Evolutionary conservation across 1,140 invertebrate genomes (phyloP).

Genomic region (Leptopilina boulardi): DNA sequence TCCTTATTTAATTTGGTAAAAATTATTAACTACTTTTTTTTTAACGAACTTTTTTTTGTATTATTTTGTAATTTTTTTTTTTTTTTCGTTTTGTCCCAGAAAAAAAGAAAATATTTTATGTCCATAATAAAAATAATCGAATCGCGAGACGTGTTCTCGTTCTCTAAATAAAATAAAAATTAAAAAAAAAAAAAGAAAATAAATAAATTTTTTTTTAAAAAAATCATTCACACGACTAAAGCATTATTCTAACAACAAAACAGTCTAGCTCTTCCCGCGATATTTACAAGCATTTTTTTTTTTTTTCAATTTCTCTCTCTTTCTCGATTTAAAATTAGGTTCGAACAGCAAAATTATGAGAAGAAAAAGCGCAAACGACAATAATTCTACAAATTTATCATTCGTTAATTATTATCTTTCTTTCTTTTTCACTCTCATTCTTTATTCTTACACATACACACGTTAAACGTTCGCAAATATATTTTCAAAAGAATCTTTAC

Average conservation of each 20-base stretch:
- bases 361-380: conserved; percentile 35
- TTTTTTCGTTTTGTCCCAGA: too few species aligned
- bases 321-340: conserved; percentile 3
- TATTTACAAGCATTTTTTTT: conserved; percentile 1
- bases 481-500: conserved; percentile 46
- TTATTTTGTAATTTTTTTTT: too few species aligned
- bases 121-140: too few species aligned
- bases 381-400: conserved; percentile 15
- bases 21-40: too few species aligned
- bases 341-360: conserved; percentile 51
- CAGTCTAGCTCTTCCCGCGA: conserved; percentile 22
- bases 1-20: too few species aligned
- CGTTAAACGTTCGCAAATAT: conserved; percentile 2
- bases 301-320: too few species aligned
- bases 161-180: too few species aligned
- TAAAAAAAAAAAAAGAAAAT: too few species aligned
- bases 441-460: neutral
- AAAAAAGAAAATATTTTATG: too few species aligned
- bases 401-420: neutral
- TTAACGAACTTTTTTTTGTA: too few species aligned
- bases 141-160: too few species aligned
- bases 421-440: too few species aligned
- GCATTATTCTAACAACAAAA: conserved; percentile 16
- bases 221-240: conserved; percentile 20
- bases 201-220: neutral